phyloP scores from a whole-genome alignment of 1,140 invertebrate species.

The Drosophila leontia region DNA sequence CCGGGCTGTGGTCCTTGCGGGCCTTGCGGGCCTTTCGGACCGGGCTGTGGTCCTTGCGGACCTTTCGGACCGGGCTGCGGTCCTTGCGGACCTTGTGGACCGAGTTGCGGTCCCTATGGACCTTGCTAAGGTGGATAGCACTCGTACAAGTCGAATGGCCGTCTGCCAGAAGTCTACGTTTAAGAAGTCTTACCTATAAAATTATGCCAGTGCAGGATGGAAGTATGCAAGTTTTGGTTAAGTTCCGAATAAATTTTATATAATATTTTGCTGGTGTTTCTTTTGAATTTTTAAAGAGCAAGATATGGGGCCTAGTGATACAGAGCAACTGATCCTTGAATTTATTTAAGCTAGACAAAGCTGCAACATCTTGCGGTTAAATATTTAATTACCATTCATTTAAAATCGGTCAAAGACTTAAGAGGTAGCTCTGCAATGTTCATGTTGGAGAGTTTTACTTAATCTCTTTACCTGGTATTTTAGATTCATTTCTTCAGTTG shows the following conservation, averaged over 20 bases:
- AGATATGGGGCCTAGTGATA: not conserved
- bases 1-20: constrained; percentile 61
- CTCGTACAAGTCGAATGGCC: not conserved
- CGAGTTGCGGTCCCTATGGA: constrained; percentile 49
- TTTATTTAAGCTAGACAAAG: no score
- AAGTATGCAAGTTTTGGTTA: not conserved
- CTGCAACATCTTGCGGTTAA: no score
- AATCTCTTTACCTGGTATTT: not conserved
- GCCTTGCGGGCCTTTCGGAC: constrained; percentile 56
- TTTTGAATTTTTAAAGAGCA: not conserved
- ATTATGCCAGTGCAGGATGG: constrained; percentile 5
- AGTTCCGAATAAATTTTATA: constrained; percentile 57
- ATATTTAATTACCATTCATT: no score
- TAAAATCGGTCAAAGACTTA: not conserved
- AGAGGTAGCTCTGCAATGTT: not conserved
- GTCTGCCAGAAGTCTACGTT: constrained; percentile 4
- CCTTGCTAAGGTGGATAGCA: constrained; percentile 30
- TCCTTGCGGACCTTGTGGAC: constrained; percentile 60
- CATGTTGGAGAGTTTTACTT: not conserved
- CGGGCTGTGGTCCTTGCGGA: constrained; percentile 35
- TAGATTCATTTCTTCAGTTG: constrained; percentile 25
- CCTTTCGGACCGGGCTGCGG: constrained; percentile 42
- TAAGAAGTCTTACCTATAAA: constrained; percentile 13
- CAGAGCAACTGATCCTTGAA: not conserved
- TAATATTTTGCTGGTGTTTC: not conserved